phyloP scores from a whole-genome alignment of 2,113 vertebrate species.

The Nycticebus coucang region DNA sequence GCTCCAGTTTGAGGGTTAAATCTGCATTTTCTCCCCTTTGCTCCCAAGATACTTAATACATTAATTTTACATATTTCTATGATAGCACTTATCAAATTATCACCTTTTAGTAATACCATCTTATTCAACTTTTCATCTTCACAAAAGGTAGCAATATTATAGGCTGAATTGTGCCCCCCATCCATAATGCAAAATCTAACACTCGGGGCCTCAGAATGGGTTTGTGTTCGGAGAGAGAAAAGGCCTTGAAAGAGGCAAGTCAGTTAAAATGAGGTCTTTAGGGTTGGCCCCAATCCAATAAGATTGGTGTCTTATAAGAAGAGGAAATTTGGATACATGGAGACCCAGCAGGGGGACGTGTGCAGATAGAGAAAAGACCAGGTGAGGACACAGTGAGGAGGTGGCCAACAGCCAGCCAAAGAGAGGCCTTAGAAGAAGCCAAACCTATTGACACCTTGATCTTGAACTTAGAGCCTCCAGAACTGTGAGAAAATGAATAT shows the following conservation, averaged over 20 bases:
- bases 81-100: background rate
- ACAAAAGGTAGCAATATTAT: background rate
- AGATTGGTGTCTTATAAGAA: background rate
- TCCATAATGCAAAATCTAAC: background rate
- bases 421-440: background rate
- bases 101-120: background rate
- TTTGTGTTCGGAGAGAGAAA: background rate
- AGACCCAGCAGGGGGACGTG: background rate
- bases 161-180: background rate
- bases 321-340: background rate
- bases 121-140: conserved; percentile 5
- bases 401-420: background rate
- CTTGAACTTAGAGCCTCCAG: background rate
- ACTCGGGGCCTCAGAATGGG: background rate
- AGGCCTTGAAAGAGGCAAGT: background rate
- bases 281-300: background rate
- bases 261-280: background rate
- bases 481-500: conserved; percentile 22
- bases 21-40: background rate
- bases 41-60: background rate
- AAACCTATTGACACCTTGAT: background rate
- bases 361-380: background rate
- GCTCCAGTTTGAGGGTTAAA: background rate
- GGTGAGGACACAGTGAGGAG: background rate
- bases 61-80: background rate